These are phyloP conservation scores for Aethes cnicana DNA, from an alignment of 2,888 invertebrate species.

Conservation along the genomic window DNA sequence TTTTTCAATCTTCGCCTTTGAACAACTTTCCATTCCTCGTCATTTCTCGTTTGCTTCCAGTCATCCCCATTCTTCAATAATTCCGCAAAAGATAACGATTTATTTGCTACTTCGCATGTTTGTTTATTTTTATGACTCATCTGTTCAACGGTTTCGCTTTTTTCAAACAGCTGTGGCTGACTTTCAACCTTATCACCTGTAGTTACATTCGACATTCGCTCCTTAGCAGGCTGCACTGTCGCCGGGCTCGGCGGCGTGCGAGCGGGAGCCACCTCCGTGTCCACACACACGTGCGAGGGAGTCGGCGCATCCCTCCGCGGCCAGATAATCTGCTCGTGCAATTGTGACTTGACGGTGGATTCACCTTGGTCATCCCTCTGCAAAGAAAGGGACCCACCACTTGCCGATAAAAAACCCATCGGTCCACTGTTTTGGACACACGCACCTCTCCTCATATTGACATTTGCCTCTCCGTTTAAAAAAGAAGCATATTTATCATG, in stretches of 20 bases:
- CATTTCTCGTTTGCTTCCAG: not conserved
- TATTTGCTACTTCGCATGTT: no score
- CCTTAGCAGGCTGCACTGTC: no score
- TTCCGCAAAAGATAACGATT: no score
- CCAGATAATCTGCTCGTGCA: not conserved
- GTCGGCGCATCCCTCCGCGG: not conserved
- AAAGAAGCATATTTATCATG: constrained; percentile 3
- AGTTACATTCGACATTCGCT: no score
- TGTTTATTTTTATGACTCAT: no score
- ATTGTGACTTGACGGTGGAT: not conserved
- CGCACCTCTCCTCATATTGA: constrained; percentile 8
- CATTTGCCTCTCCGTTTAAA: not conserved
- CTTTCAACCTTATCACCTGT: no score
- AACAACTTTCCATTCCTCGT: not conserved
- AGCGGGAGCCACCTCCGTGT: not conserved
- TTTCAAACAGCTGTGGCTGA: no score
- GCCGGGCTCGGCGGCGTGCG: not conserved
- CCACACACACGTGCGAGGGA: not conserved
- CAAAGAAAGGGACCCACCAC: not conserved
- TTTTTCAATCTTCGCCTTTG: not conserved
- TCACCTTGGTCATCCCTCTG: not conserved
- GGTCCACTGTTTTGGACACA: constrained; percentile 7
- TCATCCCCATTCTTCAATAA: not conserved
- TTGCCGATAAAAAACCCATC: constrained; percentile 2
- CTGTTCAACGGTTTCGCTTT: no score